Percentiles rank a stretch among this genome's conserved stretches.
Conservation (phyloP, 1,140 invertebrate genomes). For the Centruroides vittatus region DNA sequence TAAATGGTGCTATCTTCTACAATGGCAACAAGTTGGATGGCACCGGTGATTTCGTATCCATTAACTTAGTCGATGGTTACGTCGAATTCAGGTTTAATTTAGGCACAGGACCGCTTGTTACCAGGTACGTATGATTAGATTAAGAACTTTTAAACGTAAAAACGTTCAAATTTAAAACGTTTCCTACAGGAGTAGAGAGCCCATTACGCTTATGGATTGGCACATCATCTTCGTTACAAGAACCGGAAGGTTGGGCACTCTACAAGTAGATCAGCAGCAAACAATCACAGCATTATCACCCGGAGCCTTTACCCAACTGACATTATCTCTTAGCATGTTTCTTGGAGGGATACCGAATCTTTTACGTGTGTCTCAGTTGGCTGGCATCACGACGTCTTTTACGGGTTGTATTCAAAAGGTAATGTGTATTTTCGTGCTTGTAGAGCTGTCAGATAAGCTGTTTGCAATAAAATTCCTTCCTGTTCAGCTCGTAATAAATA, state of each 20-base stretch:
- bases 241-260: constrained; percentile 68
- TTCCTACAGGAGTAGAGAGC: constrained; percentile 48
- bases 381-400: too few relatives aligned
- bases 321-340: constrained; percentile 69
- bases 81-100: constrained; percentile 85
- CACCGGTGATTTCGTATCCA: constrained; percentile 80
- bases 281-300: constrained; percentile 53
- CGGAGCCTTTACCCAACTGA: constrained; percentile 64
- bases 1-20: constrained; percentile 76
- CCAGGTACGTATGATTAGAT: constrained; percentile 45
- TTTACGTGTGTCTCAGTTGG: too few relatives aligned
- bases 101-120: constrained; percentile 73
- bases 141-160: neutral
- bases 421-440: too few relatives aligned
- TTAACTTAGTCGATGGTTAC: constrained; percentile 66
- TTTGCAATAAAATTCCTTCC: too few relatives aligned
- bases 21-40: constrained; percentile 77
- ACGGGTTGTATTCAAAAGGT: constrained; percentile 57
- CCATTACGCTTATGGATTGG: constrained; percentile 64
- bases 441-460: too few relatives aligned
- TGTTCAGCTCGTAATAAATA: constrained; percentile 58
- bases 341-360: constrained; percentile 59
- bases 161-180: neutral
- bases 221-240: constrained; percentile 67
- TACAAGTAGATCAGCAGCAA: constrained; percentile 56